Evolutionary conservation across 2,797 vertebrate genomes (phyloP).

Genomic region (Chaetophractus vellerosus): DNA sequence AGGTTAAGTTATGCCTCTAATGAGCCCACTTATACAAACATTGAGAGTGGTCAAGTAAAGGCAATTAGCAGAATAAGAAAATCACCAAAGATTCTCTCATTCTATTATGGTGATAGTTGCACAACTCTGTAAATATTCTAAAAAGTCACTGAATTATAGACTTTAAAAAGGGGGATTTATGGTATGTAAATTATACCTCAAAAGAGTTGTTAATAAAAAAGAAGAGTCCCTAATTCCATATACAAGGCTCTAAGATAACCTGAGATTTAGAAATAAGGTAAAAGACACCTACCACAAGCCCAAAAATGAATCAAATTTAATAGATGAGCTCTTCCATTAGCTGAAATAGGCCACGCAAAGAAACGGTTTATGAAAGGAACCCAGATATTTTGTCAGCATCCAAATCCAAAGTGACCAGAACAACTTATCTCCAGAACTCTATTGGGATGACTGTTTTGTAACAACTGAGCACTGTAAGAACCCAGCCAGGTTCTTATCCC

Average conservation of each 20-base stretch:
- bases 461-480: background rate
- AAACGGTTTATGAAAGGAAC: background rate
- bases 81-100: background rate
- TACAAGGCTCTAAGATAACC: too few species aligned
- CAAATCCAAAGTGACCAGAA: background rate
- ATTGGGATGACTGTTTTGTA: background rate
- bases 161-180: background rate
- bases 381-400: background rate
- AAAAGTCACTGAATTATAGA: background rate
- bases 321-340: too few species aligned
- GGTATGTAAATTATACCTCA: background rate
- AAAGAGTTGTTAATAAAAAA: background rate
- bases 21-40: background rate
- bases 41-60: background rate
- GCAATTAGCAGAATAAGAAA: background rate
- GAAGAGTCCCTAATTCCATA: too few species aligned
- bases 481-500: background rate
- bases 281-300: too few species aligned
- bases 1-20: background rate
- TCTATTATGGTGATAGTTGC: background rate
- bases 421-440: background rate
- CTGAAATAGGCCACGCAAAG: background rate
- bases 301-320: background rate
- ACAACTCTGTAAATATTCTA: constrained; percentile 15
- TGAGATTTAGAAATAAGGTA: too few species aligned